Conservation (phyloP, 2,797 vertebrate genomes). For the Phoebastria nigripes region DNA sequence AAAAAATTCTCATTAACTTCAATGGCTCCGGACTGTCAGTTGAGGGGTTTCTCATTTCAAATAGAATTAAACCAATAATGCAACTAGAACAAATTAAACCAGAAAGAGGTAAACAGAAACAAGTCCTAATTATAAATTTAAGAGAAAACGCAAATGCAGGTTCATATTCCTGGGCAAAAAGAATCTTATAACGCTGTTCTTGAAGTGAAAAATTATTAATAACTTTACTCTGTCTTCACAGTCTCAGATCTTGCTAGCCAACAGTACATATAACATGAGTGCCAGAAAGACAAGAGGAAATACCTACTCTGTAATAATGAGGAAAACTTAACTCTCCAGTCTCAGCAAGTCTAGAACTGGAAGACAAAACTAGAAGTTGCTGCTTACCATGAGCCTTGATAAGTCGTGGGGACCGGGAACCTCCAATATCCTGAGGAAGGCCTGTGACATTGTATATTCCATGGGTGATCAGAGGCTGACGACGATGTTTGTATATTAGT, state of each 20-base stretch:
- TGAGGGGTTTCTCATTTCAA: neutral
- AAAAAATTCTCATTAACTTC: neutral
- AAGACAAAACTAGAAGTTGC: neutral
- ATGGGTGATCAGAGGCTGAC: slow-evolving; percentile 82
- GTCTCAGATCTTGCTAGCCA: neutral
- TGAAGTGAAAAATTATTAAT: neutral
- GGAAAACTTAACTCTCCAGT: neutral
- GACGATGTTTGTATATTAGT: slow-evolving; percentile 74
- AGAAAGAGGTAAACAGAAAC: neutral
- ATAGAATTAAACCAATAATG: neutral
- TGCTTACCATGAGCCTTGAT: slow-evolving; percentile 84
- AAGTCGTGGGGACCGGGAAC: slow-evolving; percentile 76
- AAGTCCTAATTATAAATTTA: neutral
- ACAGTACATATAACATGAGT: fast-evolving
- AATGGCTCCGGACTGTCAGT: neutral
- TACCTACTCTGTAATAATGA: neutral
- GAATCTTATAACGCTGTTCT: neutral
- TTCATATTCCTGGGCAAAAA: neutral
- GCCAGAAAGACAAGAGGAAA: neutral
- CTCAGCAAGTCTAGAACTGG: neutral
- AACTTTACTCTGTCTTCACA: neutral
- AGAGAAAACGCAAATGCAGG: neutral
- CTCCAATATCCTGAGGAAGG: slow-evolving; percentile 71
- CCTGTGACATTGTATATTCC: slow-evolving; percentile 70
- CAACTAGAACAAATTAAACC: neutral